Base-by-base conservation (phyloP, 2,113 vertebrate genomes). In the Recurvirostra avosetta region DNA sequence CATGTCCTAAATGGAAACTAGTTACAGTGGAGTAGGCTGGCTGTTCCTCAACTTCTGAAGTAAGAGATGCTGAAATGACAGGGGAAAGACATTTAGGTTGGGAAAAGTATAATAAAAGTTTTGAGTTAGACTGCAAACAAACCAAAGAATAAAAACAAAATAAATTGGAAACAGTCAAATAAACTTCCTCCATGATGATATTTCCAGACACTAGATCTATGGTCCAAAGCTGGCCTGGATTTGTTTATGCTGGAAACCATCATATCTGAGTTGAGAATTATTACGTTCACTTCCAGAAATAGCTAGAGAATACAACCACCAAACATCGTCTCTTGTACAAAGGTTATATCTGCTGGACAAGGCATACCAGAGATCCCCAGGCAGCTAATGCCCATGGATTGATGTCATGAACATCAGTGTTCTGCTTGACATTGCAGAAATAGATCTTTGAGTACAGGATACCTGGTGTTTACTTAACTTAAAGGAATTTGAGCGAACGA, bases 191-290 rank as follows among this genome's bases (percentile, higher is more conserved):
- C 50, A 32, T 53, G 81, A 76, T 95, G 96, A 21, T 78, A 90
- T 93, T 96, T 96, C 90, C 96, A 96, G 96, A 82, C 84, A 85
- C 55, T 58, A 71, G n/a, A 40, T 52, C 77, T 30, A 8, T 68
- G 90, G 77, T 82, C n/a, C 58, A 70, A 90, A 72, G 84, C 73
- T 84, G 77, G 84, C 85, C 70, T 82, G 81, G 49, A 50, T 90
- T 96, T 97, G 92, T 96, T 97, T 97, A 82, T 85, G 84, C 93
- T 97, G 96, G 96, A 96, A 83, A 87, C 77, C 72, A 80, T 93
- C 92, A 79, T 55, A 97, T 96, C 93, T 82, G 91, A 89, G 87
- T 82, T 41, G 77, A 78, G 38, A 63, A 75, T 93, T 68, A 90
- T 70, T 96, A 70, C 93, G 73, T 82, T 82, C 66, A 12, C 77